Evolutionary conservation across 1,140 invertebrate genomes (phyloP), one percentile per base, ranked within the genome.

Genomic region (Drosophila lini): DNA sequence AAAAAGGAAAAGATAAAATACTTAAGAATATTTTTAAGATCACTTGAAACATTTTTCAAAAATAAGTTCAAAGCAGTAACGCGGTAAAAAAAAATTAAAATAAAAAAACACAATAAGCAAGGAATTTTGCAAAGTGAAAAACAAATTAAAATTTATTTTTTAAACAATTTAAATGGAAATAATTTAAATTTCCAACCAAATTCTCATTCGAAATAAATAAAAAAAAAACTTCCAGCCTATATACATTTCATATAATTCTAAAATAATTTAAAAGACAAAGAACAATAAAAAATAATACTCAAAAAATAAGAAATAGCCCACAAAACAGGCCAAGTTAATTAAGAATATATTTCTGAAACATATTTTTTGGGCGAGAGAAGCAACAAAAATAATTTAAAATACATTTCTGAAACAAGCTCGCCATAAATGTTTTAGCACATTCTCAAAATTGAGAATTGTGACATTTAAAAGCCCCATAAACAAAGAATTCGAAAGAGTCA

Each of bases 381-480:
- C 28, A 25, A 40, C 15, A 36, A 36, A 53, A 25, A 53, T 67
- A n/a, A 69, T 69, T 67, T 65, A 31, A 65, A 69, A 69, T 22
- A 69, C 61, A 67, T 67, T 67, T 69, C 42, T n/a, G 22, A 65
- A 65, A 19, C 42, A 42, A 65, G 25, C 71, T 32, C 13, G 41
- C 74, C 45, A 53, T 56, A 67, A 76, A 59, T 78, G 74, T 56
- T 78, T 70, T 56, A 78, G 63, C 65, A 70, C 63, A 77, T 59
- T 74, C 42, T 65, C 34, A 44, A 34, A 55, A 56, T 48, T 53
- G 52, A 19, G 31, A 71, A 69, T 76, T 76, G 69, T 75, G 73
- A 75, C 73, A 75, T 65, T 75, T 75, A 67, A 65, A 50, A 65
- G 52, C 22, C 34, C 60, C 68, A 71, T 71, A 71, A 71, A 75